Base-by-base conservation (phyloP, 92 coral and sea anemone genomes). In the Hydrozoanthus gracilis region DNA sequence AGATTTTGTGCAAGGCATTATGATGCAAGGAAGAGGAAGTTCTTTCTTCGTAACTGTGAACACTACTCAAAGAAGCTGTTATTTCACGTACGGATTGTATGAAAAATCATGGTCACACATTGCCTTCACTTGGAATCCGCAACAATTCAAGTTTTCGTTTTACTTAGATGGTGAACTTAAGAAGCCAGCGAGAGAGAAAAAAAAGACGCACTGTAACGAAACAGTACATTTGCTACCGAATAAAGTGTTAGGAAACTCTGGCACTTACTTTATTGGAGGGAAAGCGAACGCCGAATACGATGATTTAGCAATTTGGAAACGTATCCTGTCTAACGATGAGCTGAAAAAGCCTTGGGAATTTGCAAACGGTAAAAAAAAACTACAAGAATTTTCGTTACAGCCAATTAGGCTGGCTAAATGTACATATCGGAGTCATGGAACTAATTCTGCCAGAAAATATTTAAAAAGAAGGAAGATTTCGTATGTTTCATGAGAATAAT, bases 241-340 rank as follows among this genome's bases (percentile, higher is more conserved):
- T 8, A 17, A 4, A 44, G 7, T 52, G 13, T 3, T 64, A 18
- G 76, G 79, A 5, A 62, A 78, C 15, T 78, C 83, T 9, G 83
- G 71, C 61, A 49, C 54, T 8, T 78, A 78, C 71, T 78, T 44
- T 47, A 2, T 78, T 44, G 83, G 83, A 78, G 39, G 65, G 12
- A 45, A 45, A 14, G 54, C 72, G 12, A 44, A 12, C 66, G 92
- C 82, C 13, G 78, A 88, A 60, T 70, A 77, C 58, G 95, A 90
- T 54, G 87, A 90, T 39, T 51, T 92, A 62, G 95, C 88, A 17
- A 88, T 92, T 35, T 92, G 95, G 95, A 67, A 76, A 47, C 44
- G 48, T 4, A 82, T 17, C 0, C 16, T 88, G 18, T 11, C 71
- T 8, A 20, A 35, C 4, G 4, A n/a, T 0, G 77, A 76, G 11